Evolutionary conservation across 2,888 invertebrate species (phyloP).

Genomic region (Ptychoptera albimana): DNA sequence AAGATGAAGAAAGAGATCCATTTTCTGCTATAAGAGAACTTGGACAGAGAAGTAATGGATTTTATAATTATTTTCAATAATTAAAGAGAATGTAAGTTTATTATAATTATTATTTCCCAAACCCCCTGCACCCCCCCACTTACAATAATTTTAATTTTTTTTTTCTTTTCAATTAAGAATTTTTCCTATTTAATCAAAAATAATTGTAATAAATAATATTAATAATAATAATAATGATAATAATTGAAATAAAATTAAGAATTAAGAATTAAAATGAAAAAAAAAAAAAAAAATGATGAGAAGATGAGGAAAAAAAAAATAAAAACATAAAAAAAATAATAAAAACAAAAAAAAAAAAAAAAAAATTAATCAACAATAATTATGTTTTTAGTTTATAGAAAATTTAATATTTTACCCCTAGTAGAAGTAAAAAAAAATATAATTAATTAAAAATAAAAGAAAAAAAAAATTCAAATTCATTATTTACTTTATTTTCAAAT

Average conservation of each 20-base stretch:
- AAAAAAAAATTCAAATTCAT: slow-evolving; percentile 3
- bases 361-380: slow-evolving; percentile 12
- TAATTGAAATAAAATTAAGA: slow-evolving; percentile 5
- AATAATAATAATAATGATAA: neutral
- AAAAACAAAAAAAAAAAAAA: slow-evolving; percentile 12
- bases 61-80: slow-evolving; percentile 41
- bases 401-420: slow-evolving; percentile 11
- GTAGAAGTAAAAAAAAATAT: slow-evolving; percentile 1
- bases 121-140: too few relatives aligned
- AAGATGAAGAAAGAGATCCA: slow-evolving; percentile 28
- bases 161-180: too few relatives aligned
- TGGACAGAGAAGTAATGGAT: slow-evolving; percentile 33
- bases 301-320: neutral
- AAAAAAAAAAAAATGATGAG: slow-evolving; percentile 1
- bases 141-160: too few relatives aligned
- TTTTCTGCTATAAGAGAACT: slow-evolving; percentile 34
- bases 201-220: neutral
- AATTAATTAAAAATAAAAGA: slow-evolving; percentile 6
- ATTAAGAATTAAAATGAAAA: neutral
- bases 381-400: slow-evolving; percentile 6
- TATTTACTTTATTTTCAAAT: slow-evolving; percentile 2
- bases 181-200: neutral
- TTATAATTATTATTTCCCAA: neutral
- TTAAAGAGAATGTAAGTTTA: slow-evolving; percentile 8
- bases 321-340: slow-evolving; percentile 8